Evolutionary conservation across 2,113 vertebrate species (phyloP), one percentile per base, ranked within the genome.

Genomic region (Ceyx margarethae): DNA sequence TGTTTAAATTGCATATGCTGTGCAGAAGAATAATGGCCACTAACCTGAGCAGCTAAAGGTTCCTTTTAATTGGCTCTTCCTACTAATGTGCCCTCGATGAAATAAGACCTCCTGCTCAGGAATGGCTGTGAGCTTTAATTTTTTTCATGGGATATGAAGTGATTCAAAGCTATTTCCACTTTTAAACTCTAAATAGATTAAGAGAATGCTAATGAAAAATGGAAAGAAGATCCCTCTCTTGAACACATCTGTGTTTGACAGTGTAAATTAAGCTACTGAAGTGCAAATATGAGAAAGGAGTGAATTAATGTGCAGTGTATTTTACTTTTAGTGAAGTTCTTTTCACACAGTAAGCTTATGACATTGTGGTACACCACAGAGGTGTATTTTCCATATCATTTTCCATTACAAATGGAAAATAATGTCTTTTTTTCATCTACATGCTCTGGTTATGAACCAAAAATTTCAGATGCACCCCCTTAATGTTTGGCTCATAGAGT

Each of bases 21-120:
- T 85, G 35, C 79, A 75, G 85, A 50, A 40, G 48, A 91, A 61
- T 88, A 95, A 88, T 71, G 80, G 58, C 71, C 90, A 83, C 22
- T 81, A 86, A 57, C 53, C 46, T 83, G 80, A 94, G 81, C 93
- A 94, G 83, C 78, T 78, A 66, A 72, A 91, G 94, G 89, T 91
- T 91, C 50, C 81, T 89, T 96, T 96, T 97, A 90, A 96, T 91
- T 95, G 85, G 65, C 84, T 94, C 67, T 87, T 84, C 79, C 57
- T 93, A 26, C 71, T 82, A 85, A 74, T 61, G 43, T 62, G 31
- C 51, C 80, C 12, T 57, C 6, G 15, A 81, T 91, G 84, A 89
- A 85, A 93, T 88, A 81, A 46, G 73, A 88, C 46, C 42, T 86
- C 57, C 1, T 85, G 87, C 23, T 93, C 61, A 92, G 74, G 79